Evolutionary conservation across 2,888 invertebrate species (phyloP).

Genomic region (Brachypalpus laphriformis): DNA sequence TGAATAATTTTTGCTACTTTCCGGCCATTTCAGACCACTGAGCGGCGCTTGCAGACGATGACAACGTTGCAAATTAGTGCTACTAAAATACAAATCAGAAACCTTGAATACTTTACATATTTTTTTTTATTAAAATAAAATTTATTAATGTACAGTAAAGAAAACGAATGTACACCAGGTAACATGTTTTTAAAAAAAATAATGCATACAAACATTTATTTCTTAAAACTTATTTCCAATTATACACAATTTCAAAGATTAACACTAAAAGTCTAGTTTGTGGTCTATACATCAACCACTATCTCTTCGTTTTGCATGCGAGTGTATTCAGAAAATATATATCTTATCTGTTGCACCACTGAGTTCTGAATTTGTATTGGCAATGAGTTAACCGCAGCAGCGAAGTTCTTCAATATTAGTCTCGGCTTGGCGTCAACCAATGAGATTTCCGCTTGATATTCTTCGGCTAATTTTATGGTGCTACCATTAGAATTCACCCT

Average conservation of each 20-base stretch:
- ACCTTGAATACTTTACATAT: background rate
- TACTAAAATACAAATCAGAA: no score
- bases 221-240: background rate
- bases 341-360: slow-evolving; percentile 37
- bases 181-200: background rate
- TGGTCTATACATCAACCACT: slow-evolving; percentile 49
- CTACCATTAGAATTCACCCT: slow-evolving; percentile 35
- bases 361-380: slow-evolving; percentile 44
- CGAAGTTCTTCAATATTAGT: slow-evolving; percentile 52
- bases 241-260: background rate
- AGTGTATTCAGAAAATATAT: slow-evolving; percentile 24
- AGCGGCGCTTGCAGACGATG: no score
- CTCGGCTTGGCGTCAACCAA: slow-evolving; percentile 54
- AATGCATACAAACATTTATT: background rate
- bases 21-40: no score
- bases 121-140: slow-evolving; percentile 2
- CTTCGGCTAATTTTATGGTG: slow-evolving; percentile 60
- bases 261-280: background rate
- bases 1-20: no score
- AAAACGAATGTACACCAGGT: background rate
- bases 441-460: slow-evolving; percentile 65
- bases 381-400: slow-evolving; percentile 57
- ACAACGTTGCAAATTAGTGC: no score
- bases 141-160: background rate
- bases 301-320: slow-evolving; percentile 48